Evolutionary conservation across 2,113 vertebrate species (phyloP).

Genomic region (Vanacampus margaritifer): DNA sequence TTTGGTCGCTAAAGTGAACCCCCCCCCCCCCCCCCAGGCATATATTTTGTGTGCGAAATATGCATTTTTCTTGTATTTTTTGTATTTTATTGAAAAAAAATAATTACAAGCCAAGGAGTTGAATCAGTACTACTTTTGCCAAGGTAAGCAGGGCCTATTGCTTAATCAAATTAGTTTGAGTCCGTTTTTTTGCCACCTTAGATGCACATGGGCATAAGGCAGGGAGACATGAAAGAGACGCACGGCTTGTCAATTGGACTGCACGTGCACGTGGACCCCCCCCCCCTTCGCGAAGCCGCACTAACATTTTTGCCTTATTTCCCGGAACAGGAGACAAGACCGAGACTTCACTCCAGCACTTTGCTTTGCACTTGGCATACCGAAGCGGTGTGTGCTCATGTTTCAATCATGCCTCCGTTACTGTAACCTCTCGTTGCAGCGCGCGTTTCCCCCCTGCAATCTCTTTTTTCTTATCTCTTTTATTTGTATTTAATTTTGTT

Average conservation of each 20-base stretch:
- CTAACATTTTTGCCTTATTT: conserved; percentile 1
- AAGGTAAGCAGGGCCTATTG: too few species aligned
- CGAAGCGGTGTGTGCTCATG: conserved; percentile 6
- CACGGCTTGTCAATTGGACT: conserved; percentile 60
- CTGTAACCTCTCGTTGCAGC: conserved; percentile 7
- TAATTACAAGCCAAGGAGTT: too few species aligned
- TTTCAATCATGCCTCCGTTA: conserved; percentile 34
- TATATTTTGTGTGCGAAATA: too few species aligned
- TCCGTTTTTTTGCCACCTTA: too few species aligned
- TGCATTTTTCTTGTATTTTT: too few species aligned
- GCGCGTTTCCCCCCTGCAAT: background rate
- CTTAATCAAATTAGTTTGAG: too few species aligned
- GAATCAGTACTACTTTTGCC: too few species aligned
- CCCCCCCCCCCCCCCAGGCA: too few species aligned
- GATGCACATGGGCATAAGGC: too few species aligned
- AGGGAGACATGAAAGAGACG: conserved; percentile 35
- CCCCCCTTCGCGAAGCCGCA: background rate
- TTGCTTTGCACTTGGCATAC: conserved; percentile 3
- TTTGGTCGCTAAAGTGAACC: too few species aligned
- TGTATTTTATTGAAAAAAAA: too few species aligned
- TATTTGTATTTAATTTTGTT: background rate
- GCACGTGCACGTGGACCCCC: conserved; percentile 27
- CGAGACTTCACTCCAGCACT: conserved; percentile 48
- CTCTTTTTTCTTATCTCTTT: background rate
- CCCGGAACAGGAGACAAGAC: conserved; percentile 36